Conservation (phyloP, 2,113 vertebrate genomes). For the Callipepla californica region DNA sequence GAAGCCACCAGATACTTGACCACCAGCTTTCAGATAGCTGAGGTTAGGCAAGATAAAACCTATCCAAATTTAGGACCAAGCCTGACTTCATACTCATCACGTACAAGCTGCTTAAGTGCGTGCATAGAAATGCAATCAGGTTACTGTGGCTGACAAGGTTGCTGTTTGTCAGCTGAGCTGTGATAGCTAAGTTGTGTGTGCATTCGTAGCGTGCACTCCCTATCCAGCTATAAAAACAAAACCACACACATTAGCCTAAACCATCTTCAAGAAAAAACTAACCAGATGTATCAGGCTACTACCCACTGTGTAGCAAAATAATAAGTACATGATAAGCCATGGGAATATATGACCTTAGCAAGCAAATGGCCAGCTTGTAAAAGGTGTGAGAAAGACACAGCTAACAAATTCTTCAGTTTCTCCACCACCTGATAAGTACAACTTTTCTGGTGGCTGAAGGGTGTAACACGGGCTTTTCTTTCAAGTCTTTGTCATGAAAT, state of each 20-base stretch:
- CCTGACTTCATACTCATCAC: neutral
- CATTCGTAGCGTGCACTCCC: neutral
- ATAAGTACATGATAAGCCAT: neutral
- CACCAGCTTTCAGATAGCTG: neutral
- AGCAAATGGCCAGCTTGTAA: neutral
- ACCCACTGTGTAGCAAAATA: neutral
- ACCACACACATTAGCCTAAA: neutral
- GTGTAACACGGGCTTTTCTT: neutral
- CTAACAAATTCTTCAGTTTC: neutral
- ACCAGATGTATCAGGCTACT: neutral
- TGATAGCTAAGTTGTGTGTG: neutral
- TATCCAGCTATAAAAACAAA: neutral
- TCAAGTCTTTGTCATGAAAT: neutral
- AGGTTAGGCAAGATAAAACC: neutral
- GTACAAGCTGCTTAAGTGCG: neutral
- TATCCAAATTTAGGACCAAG: neutral
- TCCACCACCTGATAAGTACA: neutral
- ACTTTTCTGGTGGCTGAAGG: neutral
- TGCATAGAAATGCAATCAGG: neutral
- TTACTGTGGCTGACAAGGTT: neutral
- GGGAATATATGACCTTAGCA: too few species aligned
- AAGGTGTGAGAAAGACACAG: neutral
- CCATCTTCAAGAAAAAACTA: neutral
- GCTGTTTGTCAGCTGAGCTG: conserved; percentile 11
- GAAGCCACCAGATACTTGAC: neutral